Evolutionary conservation across 1,140 invertebrate genomes (phyloP), one percentile per base, ranked within the genome.

Genomic region (Drosophila orosa): DNA sequence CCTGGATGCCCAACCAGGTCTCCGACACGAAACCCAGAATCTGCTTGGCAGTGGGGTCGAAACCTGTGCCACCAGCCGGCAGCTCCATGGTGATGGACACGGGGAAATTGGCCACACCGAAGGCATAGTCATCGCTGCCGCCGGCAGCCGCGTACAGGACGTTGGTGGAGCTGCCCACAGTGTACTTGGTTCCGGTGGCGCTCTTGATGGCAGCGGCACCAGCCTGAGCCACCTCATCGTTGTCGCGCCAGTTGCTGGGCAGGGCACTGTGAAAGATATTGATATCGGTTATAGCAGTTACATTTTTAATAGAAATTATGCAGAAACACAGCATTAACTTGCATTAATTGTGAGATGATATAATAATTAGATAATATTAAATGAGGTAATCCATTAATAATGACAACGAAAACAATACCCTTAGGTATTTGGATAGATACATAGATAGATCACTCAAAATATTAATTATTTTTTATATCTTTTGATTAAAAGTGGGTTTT

Each of bases 81-180:
- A 97, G 91, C 90, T 97, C 96, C 79, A 96, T 92, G 4, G 95
- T 94, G 81, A 95, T 96, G 3, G 95, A 94, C 29, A 96, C 93
- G 35, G 94, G 94, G 54, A 96, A 93, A 2, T 92, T 86, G 24
- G 93, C 93, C 9, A 92, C 92, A 25, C 92, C 94, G 52, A 93
- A 93, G 5, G 95, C 94, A 93, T 94, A 96, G 90, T 96, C 95
- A 74, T 95, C 93, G 24, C 94, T 95, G n/a, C 94, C 94, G 31
- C 93, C 93, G 13, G 92, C 92, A 5, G 93, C 93, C 44, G 83
- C 92, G 63, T 93, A 94, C 15, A 95, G 91, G 10, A 94, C 92
- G 40, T 93, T 93, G 10, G 95, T 94, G 10, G 95, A 95, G 79
- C 94, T 95, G 56, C 95, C 95, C 35, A 95, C 94, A 3, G 92